phyloP scores from a whole-genome alignment of 1,140 invertebrate genomes.

The Aphelinus certus region DNA sequence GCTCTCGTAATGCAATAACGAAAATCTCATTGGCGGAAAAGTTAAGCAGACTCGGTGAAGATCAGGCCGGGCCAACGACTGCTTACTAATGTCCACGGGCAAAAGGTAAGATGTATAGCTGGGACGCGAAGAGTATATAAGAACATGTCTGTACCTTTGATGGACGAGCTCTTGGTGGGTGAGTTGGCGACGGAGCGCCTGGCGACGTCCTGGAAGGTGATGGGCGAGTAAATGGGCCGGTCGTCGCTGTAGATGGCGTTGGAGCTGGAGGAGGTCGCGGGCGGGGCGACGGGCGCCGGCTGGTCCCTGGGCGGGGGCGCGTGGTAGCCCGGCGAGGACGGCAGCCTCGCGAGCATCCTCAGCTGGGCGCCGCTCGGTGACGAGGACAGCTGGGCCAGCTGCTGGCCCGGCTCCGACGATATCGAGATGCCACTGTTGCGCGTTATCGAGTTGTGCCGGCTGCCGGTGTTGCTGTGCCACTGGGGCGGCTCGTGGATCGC shows the following conservation, averaged over 20 bases:
- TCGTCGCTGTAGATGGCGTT: conserved; percentile 64
- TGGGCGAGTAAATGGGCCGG: conserved; percentile 80
- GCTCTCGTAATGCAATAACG: not conserved
- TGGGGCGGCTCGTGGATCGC: conserved; percentile 58
- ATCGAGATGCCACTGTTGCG: not conserved
- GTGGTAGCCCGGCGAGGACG: not conserved
- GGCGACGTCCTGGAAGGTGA: conserved; percentile 85
- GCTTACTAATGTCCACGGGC: too few species aligned
- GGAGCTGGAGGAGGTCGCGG: not conserved
- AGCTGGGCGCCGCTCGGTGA: not conserved
- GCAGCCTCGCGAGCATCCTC: not conserved
- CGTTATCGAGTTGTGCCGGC: not conserved
- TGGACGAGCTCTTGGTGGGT: conserved; percentile 66
- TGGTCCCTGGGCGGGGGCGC: not conserved
- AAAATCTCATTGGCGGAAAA: not conserved
- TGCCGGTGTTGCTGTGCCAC: conserved; percentile 50
- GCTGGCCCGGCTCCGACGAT: not conserved
- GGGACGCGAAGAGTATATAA: not conserved
- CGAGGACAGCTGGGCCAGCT: conserved; percentile 5
- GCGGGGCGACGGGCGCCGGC: not conserved
- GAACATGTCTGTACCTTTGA: conserved; percentile 33
- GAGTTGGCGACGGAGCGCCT: conserved; percentile 78
- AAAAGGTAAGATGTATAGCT: not conserved
- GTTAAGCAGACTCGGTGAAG: too few species aligned
- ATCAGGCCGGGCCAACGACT: too few species aligned